Evolutionary conservation across 2,113 vertebrate species (phyloP), one percentile per base, ranked within the genome.

Genomic region (Piaya cayana): DNA sequence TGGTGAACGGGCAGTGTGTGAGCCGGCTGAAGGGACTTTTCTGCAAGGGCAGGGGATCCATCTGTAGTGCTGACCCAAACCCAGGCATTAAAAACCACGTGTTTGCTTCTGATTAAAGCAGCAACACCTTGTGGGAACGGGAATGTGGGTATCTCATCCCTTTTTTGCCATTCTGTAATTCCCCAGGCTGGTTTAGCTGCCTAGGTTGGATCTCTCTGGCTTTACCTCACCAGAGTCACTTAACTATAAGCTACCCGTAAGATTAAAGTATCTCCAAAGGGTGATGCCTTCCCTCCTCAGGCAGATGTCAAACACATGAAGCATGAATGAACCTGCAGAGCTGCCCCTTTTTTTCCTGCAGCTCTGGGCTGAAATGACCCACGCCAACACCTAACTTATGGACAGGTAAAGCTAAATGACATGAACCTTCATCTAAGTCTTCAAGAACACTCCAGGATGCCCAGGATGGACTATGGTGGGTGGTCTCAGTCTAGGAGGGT

Each of bases 281-380:
- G 15, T 4, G 30, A 60, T n/a, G 58, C 37, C 39, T 30, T 53
- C n/a, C 34, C 22, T 11, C 22, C 50, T 42, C 50, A 42, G 20
- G 56, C 1, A 34, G 20, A 13, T 25, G 21, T 15, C 43, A 56
- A 59, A 43, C 75, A 32, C 4, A 11, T 0, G 0, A 0, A 32
- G 36, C 56, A 42, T 11, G 26, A 49, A 32, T 3, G 18, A 30
- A 4, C 8, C 2, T 3, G 8, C 18, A 65, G 78, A 67, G 30
- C 47, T 53, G 36, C 36, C 34, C 1, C 2, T 5, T 20, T 39
- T 27, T 25, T 43, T 37, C 53, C 27, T 62, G 49, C 36, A 19
- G 36, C 74, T 69, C 36, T 37, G 23, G 8, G 17, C 52, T 30
- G 26, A 65, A 82, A 32, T 11, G 34, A 43, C 34, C 22, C 43